Percentiles rank a stretch among this genome's conserved stretches.
phyloP scores from a whole-genome alignment of 2,113 vertebrate genomes.

The Mastomys coucha region DNA sequence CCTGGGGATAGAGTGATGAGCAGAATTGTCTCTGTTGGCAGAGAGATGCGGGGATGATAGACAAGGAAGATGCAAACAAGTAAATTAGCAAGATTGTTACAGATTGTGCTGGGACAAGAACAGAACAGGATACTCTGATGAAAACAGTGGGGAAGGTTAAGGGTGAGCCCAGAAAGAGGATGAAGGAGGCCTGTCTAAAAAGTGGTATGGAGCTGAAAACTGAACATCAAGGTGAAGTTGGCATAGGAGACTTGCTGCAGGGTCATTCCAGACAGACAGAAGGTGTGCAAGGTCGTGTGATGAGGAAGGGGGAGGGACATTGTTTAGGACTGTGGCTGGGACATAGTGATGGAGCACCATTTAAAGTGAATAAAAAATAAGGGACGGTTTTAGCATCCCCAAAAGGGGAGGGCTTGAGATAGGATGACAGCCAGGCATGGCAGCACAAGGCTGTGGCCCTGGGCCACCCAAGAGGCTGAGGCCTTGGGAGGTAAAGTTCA shows the following conservation, averaged over 20 bases:
- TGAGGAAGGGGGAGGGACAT: accelerated
- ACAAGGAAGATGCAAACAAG: background rate
- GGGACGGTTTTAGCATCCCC: background rate
- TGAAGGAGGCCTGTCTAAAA: background rate
- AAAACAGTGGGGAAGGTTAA: background rate
- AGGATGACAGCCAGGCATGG: background rate
- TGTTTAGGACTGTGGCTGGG: background rate
- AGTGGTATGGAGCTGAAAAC: background rate
- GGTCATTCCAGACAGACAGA: background rate
- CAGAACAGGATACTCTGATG: background rate
- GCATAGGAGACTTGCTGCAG: background rate
- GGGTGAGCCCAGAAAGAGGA: background rate
- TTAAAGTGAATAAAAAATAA: conserved; percentile 18
- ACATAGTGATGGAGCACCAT: background rate
- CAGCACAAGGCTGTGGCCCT: background rate
- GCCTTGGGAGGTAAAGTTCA: background rate
- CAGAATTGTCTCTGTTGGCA: conserved; percentile 14
- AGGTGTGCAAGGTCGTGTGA: background rate
- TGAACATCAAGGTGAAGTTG: background rate
- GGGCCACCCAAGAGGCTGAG: background rate
- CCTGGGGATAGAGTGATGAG: background rate
- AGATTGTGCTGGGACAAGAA: background rate
- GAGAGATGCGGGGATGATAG: background rate
- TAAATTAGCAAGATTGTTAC: conserved; percentile 29
- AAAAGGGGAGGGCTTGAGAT: background rate